Evolutionary conservation across 1,140 invertebrate species (phyloP).

Genomic region (Subanguina moxae): DNA sequence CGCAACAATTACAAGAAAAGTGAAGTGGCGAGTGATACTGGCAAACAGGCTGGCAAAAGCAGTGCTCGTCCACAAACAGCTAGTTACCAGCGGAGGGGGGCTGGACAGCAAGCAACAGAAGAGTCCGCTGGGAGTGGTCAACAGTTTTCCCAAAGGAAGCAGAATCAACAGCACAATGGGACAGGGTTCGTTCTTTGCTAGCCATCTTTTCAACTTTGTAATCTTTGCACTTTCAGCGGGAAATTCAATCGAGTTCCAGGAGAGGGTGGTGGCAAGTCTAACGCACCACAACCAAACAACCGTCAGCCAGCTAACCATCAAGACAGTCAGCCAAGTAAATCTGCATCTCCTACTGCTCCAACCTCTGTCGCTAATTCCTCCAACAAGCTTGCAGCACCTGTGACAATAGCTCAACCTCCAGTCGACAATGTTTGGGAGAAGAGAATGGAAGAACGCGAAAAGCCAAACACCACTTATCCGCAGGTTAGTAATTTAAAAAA

Average conservation of each 20-base stretch:
- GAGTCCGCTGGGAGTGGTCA: neutral
- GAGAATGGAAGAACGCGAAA: constrained; percentile 47
- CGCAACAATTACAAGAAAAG: no score
- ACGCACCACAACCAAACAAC: neutral
- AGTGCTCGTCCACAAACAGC: constrained; percentile 1
- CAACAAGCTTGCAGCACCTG: neutral
- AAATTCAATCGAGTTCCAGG: constrained; percentile 33
- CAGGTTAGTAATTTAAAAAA: constrained; percentile 5
- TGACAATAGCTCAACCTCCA: constrained; percentile 16
- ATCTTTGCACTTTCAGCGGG: neutral
- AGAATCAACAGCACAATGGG: neutral
- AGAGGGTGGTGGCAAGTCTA: constrained; percentile 16
- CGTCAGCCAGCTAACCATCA: neutral
- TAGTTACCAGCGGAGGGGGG: neutral
- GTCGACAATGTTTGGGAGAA: constrained; percentile 56
- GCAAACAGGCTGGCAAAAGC: neutral
- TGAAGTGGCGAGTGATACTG: neutral
- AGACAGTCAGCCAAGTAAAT: neutral
- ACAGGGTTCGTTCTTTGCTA: neutral
- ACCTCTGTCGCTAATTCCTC: neutral
- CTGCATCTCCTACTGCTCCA: neutral
- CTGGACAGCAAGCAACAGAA: no score
- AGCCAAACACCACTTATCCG: no score
- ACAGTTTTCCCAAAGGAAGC: neutral
- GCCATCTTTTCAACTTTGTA: neutral